Base-by-base conservation (phyloP, 2,113 vertebrate species). In the Leptobrachium leishanense region DNA sequence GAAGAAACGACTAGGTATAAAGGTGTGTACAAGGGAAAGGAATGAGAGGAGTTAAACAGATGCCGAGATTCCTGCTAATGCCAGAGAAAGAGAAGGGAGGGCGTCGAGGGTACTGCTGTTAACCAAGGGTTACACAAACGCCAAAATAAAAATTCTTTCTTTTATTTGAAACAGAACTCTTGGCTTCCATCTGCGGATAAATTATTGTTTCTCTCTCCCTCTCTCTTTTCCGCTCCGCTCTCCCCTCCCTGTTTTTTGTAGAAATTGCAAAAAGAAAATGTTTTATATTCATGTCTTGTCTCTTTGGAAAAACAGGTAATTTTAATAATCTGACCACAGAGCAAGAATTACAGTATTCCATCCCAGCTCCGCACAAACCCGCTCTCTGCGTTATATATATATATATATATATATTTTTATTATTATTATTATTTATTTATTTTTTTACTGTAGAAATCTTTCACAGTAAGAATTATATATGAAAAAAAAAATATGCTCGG, bases 401-500 rank as follows among this genome's bases (percentile, higher is more conserved):
- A 31, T 79, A 73, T 68, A 54, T 72, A 66, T 64, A 42, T 46
- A 55, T 73, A 41, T 7, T 55, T 72, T 39, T 54, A 43, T 46
- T 43, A 31, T 57, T 79, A 73, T 68, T 66, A 31, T 57, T 79
- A 73, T 68, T 66, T 72, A 66, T 64, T 54, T 46, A 55, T 73
- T 46, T 7, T 55, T 72, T 39, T 54, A 43, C 62, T 43, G n/a
- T 55, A 74, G 31, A 42, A 67, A 64, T 39, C 62, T 39, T 50
- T 8, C 8, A 50, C 8, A 53, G 6, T 68, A 40, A 54, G 90
- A 91, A 88, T 85, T 87, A 90, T 83, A 87, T 82, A 87, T 86
- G 62, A 44, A 71, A 72, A 88, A 77, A 89, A 88, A 90, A 89
- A 88, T 83, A 86, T 87, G 85, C 83, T 84, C 89, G 88, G 89